Evolutionary conservation across 2,113 vertebrate genomes (phyloP), one percentile per base, ranked within the genome.

Genomic region (Felis catus): DNA sequence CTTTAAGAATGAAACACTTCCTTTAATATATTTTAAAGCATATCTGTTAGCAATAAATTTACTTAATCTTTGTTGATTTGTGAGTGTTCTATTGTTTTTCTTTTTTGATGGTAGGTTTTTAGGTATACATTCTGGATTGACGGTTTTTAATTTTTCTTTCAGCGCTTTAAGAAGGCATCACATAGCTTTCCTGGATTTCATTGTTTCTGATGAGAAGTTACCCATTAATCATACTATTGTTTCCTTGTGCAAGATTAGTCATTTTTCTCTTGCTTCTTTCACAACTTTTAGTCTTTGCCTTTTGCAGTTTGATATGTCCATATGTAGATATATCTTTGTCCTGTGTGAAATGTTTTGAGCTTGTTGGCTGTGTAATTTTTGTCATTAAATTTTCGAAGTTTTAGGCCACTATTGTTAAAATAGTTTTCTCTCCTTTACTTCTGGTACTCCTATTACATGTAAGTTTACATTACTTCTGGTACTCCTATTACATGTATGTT

Each of bases 11-110:
- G 18, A 90, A 85, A 96, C 25, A 36, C 4, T 61, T 74, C 14
- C 27, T 61, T 87, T 95, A 96, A 91, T 94, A 39, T 84, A 87
- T 92, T 91, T 95, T 94, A 90, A 84, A 39, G 19, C 14, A n/a
- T 80, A 80, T 70, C 41, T 84, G 3, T 6, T n/a, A 58, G 61
- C 8, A 73, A 66, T 82, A 70, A 71, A 93, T 76, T 83, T 48
- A 48, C 39, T 51, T 89, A 76, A 36, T 96, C 71, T 92, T 94
- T 73, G 51, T 58, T 78, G 96, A 92, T 68, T 51, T 84, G 29
- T 31, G 29, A 85, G 25, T 80, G 36, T 51, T 55, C 87, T 85
- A 45, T 81, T 84, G 84, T 80, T 45, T 45, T 89, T 91, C 31
- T 41, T 76, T 53, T 93, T 76, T 81, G 21, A 80, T 93, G 39